Evolutionary conservation across 2,888 invertebrate species (phyloP).

Genomic region (Idaea dimidiata): DNA sequence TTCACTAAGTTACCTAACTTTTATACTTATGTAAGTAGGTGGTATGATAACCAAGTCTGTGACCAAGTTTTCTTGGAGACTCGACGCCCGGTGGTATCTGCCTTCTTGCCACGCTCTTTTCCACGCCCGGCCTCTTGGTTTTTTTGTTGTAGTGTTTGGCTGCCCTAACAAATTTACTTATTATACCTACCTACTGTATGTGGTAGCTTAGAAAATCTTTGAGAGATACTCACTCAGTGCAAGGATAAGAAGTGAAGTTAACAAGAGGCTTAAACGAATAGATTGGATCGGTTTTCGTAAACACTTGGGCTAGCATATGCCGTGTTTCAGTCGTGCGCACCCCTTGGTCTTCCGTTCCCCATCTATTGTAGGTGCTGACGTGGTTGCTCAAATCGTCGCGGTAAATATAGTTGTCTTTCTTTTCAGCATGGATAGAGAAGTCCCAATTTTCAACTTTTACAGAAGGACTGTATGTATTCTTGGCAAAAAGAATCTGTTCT

Average conservation of each 20-base stretch:
- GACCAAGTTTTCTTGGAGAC: too few species aligned
- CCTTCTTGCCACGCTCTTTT: too few species aligned
- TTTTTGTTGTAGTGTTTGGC: too few species aligned
- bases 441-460: constrained; percentile 76
- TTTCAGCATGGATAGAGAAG: constrained; percentile 57
- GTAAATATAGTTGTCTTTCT: constrained; percentile 75
- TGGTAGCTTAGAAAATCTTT: neutral
- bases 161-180: too few species aligned
- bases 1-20: too few species aligned
- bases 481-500: constrained; percentile 69
- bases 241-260: constrained; percentile 73
- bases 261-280: constrained; percentile 69
- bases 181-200: too few species aligned
- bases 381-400: constrained; percentile 68
- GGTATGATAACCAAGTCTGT: too few species aligned
- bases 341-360: constrained; percentile 63
- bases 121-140: too few species aligned
- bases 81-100: too few species aligned
- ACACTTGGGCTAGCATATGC: constrained; percentile 69
- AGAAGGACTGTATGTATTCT: constrained; percentile 58
- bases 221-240: constrained; percentile 62
- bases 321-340: constrained; percentile 67
- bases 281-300: constrained; percentile 61
- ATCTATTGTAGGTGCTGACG: constrained; percentile 69
- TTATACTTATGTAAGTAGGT: too few species aligned